Base-by-base conservation (phyloP, 2,888 invertebrate species). In the Antitype chi region DNA sequence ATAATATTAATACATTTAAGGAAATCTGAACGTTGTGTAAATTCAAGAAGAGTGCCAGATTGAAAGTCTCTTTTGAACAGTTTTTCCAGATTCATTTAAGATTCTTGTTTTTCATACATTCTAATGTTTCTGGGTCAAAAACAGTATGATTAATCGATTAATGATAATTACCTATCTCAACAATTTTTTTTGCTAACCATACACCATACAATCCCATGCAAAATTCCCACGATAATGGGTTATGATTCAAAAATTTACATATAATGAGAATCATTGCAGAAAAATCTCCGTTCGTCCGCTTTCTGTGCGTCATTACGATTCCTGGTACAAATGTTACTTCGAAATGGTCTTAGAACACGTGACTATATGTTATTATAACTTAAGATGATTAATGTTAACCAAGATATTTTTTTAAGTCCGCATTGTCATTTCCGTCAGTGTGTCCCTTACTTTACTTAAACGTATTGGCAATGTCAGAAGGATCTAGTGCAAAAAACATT, bases 211-310 rank as follows among this genome's bases (percentile, higher is more conserved):
- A 86, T 89, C 84, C 64, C 84, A 81, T 82, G 66, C 60, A 71
- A 63, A 81, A 85, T 93, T 93, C 93, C 88, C 89, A 93, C 90
- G 90, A 89, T 74, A 32, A 67, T 82, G 78, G 73, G 76, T 84
- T 88, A 90, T 95, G 95, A 95, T 93, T 95, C 95, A 95, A 95
- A 91, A 84, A 91, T 91, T 92, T 93, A 93, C 93, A 91, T 91
- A 91, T 94, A 93, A 94, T 83, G 68, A 91, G 89, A 94, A 91
- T 96, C 95, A 96, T 93, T 93, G 91, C 83, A 94, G 92, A 95
- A 95, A 95, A 94, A 96, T 96, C 95, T 95, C 81, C 85, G 91
- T 86, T 88, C 93, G 92, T 95, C 96, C 94, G 96, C 92, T 91
- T 87, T 87, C 80, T 80, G 87, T 94, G 94, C 92, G 95, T 96